Conservation (phyloP, 2,113 vertebrate species). For the Anguilla japonica region DNA sequence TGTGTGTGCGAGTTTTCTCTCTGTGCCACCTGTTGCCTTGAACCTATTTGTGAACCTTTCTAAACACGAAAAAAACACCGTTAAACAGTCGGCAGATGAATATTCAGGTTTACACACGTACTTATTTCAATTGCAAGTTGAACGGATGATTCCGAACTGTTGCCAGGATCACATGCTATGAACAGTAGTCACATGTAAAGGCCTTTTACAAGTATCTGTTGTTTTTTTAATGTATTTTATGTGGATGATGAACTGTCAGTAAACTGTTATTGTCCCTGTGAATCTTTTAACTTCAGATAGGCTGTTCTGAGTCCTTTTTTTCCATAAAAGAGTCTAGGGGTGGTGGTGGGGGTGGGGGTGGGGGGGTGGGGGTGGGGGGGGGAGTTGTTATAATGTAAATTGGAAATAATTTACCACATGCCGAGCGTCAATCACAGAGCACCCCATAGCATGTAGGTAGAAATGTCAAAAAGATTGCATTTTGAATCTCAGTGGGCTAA, state of each 20-base stretch:
- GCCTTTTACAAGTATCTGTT: neutral
- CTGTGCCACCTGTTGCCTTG: neutral
- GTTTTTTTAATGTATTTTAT: neutral
- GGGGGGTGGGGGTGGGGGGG: constrained; percentile 4
- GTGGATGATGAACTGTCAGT: neutral
- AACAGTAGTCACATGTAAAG: neutral
- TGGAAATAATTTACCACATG: constrained; percentile 72
- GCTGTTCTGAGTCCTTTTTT: constrained; percentile 14
- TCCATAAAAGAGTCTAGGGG: constrained; percentile 2
- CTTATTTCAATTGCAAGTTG: neutral
- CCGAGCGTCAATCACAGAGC: constrained; percentile 63
- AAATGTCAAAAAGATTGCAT: constrained; percentile 73
- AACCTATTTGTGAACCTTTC: neutral
- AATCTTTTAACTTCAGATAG: neutral
- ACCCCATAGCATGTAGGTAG: constrained; percentile 65
- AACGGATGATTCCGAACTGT: neutral
- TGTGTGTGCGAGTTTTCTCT: neutral
- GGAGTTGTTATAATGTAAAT: constrained; percentile 41
- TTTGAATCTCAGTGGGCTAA: constrained; percentile 74
- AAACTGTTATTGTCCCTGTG: neutral
- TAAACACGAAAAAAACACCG: neutral
- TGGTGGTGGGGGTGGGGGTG: neutral
- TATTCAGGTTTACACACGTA: neutral
- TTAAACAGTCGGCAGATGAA: neutral
- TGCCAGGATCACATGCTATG: neutral